Conservation (phyloP, 2,797 vertebrate species). For the Octomys mimax region DNA sequence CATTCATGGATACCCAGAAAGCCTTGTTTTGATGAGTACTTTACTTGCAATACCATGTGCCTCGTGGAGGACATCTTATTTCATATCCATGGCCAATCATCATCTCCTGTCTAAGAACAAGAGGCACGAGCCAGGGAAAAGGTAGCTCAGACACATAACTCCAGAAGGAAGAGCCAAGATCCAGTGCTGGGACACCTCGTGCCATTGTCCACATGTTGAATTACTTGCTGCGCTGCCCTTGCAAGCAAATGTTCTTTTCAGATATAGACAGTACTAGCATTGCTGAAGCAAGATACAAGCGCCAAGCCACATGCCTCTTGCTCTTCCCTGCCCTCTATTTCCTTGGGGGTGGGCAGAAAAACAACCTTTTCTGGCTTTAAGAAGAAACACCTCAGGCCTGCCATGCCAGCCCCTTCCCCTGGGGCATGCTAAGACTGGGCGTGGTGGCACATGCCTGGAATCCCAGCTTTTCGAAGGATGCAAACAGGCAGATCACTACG, state of each 20-base stretch:
- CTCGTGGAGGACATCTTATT: neutral
- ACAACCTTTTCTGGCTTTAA: neutral
- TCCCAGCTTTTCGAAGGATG: no score
- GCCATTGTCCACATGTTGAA: neutral
- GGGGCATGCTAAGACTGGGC: no score
- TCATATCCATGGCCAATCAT: conserved; percentile 3
- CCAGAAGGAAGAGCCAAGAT: neutral
- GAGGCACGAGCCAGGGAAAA: neutral
- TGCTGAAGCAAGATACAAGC: conserved; percentile 29
- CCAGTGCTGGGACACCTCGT: neutral
- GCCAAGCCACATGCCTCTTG: neutral
- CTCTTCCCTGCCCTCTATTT: neutral
- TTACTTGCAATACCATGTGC: neutral
- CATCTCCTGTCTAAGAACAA: conserved; percentile 1
- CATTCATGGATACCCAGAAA: neutral
- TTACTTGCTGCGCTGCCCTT: neutral
- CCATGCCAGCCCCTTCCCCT: no score
- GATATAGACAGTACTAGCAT: neutral
- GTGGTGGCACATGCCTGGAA: no score
- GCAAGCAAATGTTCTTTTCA: conserved; percentile 18
- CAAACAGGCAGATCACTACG: no score
- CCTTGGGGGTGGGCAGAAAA: no score
- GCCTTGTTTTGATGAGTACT: neutral
- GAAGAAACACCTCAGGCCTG: neutral
- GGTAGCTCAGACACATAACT: neutral